Conservation (phyloP, 2,113 vertebrate species). For the Antechinus flavipes region DNA sequence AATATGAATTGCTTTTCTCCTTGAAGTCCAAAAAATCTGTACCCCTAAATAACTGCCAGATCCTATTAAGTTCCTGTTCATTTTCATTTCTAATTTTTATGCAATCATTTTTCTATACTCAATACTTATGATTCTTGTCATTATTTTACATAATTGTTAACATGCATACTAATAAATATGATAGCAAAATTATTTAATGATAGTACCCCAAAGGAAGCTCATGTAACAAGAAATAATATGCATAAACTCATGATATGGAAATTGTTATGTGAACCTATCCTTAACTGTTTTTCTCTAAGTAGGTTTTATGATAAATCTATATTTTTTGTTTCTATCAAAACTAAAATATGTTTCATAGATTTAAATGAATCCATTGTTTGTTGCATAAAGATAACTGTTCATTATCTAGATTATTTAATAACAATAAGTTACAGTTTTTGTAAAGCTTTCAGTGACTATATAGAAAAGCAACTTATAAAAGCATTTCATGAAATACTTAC, state of each 20-base stretch:
- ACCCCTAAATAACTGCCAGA: neutral
- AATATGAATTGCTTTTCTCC: slow-evolving; percentile 28
- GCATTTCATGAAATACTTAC: neutral
- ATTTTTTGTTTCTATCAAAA: neutral
- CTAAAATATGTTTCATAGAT: slow-evolving; percentile 30
- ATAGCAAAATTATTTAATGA: slow-evolving; percentile 36
- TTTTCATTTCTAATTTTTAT: slow-evolving; percentile 1
- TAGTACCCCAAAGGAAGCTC: neutral
- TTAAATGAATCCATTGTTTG: neutral
- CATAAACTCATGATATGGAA: neutral
- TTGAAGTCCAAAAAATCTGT: neutral
- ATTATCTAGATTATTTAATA: neutral
- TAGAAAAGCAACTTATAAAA: neutral
- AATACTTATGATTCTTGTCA: slow-evolving; percentile 36
- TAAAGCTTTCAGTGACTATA: neutral
- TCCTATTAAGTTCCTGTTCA: slow-evolving; percentile 18
- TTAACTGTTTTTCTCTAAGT: slow-evolving; percentile 34
- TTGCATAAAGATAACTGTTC: too few species aligned
- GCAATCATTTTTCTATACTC: slow-evolving; percentile 1
- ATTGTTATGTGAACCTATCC: slow-evolving; percentile 60
- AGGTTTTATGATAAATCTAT: slow-evolving; percentile 66
- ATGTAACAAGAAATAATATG: slow-evolving; percentile 10
- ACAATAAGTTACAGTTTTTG: neutral
- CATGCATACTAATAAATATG: slow-evolving; percentile 20
- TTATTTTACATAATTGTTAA: slow-evolving; percentile 32